A percentile compares a stretch with the other conserved stretches of the same genome.
Evolutionary conservation across 2,797 vertebrate genomes (phyloP).

Genomic region (Sebastes alutus): DNA sequence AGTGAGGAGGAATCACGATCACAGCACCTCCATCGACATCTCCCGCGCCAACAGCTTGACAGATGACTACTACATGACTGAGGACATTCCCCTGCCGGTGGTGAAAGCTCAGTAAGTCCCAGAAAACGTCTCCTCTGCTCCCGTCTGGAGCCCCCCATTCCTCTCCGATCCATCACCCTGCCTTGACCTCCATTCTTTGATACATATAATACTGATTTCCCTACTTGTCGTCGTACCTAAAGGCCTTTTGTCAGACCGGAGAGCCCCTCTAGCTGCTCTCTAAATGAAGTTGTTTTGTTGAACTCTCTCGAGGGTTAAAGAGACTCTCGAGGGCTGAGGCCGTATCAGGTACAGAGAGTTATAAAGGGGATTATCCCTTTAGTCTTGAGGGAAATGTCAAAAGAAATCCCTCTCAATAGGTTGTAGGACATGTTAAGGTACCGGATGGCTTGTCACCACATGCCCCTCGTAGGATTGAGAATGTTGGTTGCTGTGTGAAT

Average conservation of each 20-base stretch:
- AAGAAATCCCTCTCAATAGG: conserved; percentile 60
- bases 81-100: conserved; percentile 82
- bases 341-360: conserved; percentile 69
- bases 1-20: conserved; percentile 74
- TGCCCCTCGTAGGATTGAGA: conserved; percentile 36
- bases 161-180: conserved; percentile 50
- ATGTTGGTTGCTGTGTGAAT: conserved; percentile 35
- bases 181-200: conserved; percentile 54
- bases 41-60: conserved; percentile 85
- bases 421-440: conserved; percentile 63
- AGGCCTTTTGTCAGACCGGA: conserved; percentile 59
- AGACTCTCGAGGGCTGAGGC: conserved; percentile 61
- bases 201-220: conserved; percentile 60
- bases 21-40: conserved; percentile 75
- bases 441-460: conserved; percentile 57
- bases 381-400: conserved; percentile 66
- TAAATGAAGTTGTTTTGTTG: conserved; percentile 69
- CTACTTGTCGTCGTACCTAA: conserved; percentile 33
- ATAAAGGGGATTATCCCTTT: conserved; percentile 72
- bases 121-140: neutral
- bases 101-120: conserved; percentile 86
- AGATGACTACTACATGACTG: conserved; percentile 84
- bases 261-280: conserved; percentile 64
- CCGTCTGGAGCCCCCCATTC: conserved; percentile 7
- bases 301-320: conserved; percentile 71